Conservation (phyloP, 2,113 vertebrate genomes). For the Onychorhynchus coronatus region DNA sequence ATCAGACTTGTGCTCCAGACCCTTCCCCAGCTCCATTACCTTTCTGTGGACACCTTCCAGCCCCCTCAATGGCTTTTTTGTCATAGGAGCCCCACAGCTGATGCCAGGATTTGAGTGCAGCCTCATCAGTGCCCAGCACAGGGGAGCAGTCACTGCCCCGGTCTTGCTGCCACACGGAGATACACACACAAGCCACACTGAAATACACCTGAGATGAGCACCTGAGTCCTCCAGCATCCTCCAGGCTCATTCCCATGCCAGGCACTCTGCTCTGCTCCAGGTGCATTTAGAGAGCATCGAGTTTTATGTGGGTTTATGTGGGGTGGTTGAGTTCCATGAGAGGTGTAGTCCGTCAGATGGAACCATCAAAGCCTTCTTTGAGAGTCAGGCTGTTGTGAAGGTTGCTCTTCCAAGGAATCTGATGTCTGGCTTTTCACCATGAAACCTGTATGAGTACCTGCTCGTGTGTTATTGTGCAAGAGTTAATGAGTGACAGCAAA, state of each 20-base stretch:
- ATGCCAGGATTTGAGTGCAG: not conserved
- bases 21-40: not conserved
- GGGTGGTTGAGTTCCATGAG: not conserved
- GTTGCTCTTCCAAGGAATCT: not conserved
- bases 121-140: not conserved
- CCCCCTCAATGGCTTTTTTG: not conserved
- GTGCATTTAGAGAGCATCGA: not conserved
- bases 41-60: not conserved
- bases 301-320: not conserved
- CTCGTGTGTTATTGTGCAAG: not conserved
- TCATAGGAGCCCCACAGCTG: not conserved
- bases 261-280: not conserved
- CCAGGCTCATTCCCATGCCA: not conserved
- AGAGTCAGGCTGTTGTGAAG: not conserved
- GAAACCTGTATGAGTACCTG: not conserved
- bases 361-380: conserved; percentile 17
- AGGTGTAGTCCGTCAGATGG: conserved; percentile 30
- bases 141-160: not conserved
- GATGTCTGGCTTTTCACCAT: not conserved
- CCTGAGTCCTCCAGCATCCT: not conserved
- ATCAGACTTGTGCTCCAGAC: not conserved
- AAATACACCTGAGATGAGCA: not conserved
- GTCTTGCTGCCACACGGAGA: not conserved
- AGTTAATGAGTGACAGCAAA: conserved; percentile 1
- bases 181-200: not conserved